Percentiles rank a stretch among this genome's conserved stretches.
These are phyloP conservation scores for Spermophilus dauricus DNA, from an alignment of 2,113 vertebrate species.

Conservation along the genomic window DNA sequence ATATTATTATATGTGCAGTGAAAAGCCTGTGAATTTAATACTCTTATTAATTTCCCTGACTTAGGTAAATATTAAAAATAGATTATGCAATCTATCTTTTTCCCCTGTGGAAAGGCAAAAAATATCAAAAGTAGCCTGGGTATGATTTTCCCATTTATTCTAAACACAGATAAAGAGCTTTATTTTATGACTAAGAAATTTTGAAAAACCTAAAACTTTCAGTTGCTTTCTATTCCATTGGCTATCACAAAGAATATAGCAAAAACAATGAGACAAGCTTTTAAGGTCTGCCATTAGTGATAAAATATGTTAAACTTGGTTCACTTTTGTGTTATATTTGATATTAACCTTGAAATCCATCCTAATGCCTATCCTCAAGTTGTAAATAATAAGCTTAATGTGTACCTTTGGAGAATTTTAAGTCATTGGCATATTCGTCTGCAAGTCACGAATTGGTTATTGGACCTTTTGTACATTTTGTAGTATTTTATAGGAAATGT, in stretches of 20 bases:
- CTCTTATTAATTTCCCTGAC: neutral
- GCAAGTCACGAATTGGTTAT: neutral
- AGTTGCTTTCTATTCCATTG: neutral
- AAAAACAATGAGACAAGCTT: conserved; percentile 20
- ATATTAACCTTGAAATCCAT: neutral
- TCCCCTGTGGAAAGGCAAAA: conserved; percentile 9
- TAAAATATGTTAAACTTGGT: neutral
- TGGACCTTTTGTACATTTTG: neutral
- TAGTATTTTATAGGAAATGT: neutral
- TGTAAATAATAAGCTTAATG: neutral
- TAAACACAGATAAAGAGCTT: conserved; percentile 36
- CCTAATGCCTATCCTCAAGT: neutral
- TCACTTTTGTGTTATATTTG: neutral
- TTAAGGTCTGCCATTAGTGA: neutral
- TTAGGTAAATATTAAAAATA: conserved; percentile 31
- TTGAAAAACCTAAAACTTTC: conserved; percentile 16
- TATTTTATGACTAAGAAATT: conserved; percentile 52
- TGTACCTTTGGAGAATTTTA: neutral
- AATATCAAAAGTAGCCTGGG: neutral
- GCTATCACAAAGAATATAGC: conserved; percentile 3
- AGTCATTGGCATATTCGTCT: neutral
- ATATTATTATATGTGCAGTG: neutral
- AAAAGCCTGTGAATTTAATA: conserved; percentile 50
- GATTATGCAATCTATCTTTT: neutral
- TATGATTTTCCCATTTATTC: neutral